Evolutionary conservation across 2,888 invertebrate species (phyloP), one percentile per base, ranked within the genome.

Genomic region (Agrilus biguttatus): DNA sequence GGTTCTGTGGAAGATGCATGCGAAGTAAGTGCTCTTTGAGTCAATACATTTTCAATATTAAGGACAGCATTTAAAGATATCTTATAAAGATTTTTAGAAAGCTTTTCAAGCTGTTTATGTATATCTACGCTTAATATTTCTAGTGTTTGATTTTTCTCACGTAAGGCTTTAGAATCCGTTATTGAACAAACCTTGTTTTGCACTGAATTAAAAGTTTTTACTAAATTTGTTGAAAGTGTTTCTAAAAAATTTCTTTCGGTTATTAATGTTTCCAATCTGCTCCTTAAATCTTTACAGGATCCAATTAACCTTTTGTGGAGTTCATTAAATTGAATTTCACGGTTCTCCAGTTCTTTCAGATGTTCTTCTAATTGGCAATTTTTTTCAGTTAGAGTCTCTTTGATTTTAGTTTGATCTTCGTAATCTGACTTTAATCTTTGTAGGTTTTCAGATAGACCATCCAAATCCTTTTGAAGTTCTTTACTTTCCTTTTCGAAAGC

Each of bases 61-160:
- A 49, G 45, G 8, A 50, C 36, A n/a, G 47, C 43, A 14, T 48
- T 49, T 7, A 52, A 47, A 34, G 47, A 47, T 12, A 52, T 41
- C 33, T 55, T 51, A 37, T 53, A 48, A 6, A 52, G 46, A 42
- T 53, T 50, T 43, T 51, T 55, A 1, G 56, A 53, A 35, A 48
- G 45, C 36, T 51, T 51, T 34, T 45, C 45, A 41, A 50, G 56
- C 46, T 57, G 56, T 36, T 57, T 56, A 14, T 52, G 47, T 21
- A 56, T 52, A 45, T 58, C 56, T 23, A 56, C 54, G n/a, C 51
- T 45, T 19, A 36, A 58, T 53, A 50, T 45, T 45, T 55, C 53
- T 8, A 55, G 40, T 4, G 54, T 43, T 43, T 51, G 46, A 40
- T 53, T 53, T 42, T 55, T 53, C 35, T 58, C 55, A n/a, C 42